A percentile compares a stretch with the other conserved stretches of the same genome.
These are phyloP conservation scores for Pan troglodytes DNA, from an alignment of 2,113 vertebrate species.

Conservation along the genomic window DNA sequence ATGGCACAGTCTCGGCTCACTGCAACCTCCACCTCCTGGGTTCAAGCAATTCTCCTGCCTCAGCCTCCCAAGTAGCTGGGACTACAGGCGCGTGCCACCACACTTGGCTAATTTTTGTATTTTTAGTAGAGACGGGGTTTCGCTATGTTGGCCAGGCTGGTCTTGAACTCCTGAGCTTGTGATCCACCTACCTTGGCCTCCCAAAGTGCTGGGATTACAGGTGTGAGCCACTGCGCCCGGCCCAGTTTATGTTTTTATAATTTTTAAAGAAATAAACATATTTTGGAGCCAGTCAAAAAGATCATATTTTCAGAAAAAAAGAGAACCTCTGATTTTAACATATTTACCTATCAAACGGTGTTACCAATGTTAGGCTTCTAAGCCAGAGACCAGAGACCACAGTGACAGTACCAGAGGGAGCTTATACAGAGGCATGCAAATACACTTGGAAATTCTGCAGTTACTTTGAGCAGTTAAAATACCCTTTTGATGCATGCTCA, in stretches of 20 bases:
- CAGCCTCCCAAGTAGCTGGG: too few species aligned
- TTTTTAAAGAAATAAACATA: not conserved
- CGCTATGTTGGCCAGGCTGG: too few species aligned
- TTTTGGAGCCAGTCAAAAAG: not conserved
- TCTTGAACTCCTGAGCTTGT: too few species aligned
- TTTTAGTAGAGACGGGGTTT: too few species aligned
- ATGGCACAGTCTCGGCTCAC: too few species aligned
- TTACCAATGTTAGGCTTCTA: not conserved
- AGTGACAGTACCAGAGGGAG: not conserved
- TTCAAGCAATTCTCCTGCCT: too few species aligned
- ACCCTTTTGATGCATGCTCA: constrained; percentile 71
- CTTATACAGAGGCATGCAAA: constrained; percentile 21
- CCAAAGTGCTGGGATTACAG: too few species aligned
- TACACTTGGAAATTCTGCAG: constrained; percentile 47
- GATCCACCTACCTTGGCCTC: too few species aligned
- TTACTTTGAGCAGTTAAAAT: constrained; percentile 66
- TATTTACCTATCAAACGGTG: constrained; percentile 19
- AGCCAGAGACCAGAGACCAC: not conserved
- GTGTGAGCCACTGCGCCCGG: too few species aligned
- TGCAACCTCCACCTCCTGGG: too few species aligned
- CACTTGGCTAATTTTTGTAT: too few species aligned
- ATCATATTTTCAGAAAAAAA: not conserved
- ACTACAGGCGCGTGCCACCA: too few species aligned
- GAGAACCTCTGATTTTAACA: not conserved
- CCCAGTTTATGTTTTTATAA: not conserved